Base-by-base conservation (phyloP, 2,888 invertebrate species). In the Eupithecia subumbrata region DNA sequence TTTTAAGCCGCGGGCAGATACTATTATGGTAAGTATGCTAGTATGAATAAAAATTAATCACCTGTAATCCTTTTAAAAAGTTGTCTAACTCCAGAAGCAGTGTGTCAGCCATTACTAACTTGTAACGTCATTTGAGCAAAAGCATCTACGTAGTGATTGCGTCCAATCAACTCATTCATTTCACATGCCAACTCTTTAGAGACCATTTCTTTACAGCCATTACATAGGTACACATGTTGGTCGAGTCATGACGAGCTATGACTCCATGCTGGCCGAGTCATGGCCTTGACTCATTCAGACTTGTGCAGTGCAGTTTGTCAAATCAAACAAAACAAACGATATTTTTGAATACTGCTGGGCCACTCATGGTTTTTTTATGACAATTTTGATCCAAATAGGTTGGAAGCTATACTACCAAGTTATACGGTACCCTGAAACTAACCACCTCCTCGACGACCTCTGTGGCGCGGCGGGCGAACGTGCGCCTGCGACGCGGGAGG, bases 61-160 rank as follows among this genome's bases (percentile, higher is more conserved):
- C 11, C 25, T 60, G 56, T 22, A 60, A 12, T 12, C 1, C 14
- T 25, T 22, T 25, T 12, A 8, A 60, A 56, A 22, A 12, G 72
- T 56, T 83, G 69, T 73, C 70, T 52, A 74, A 72, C 75, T 48
- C 56, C 68, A n/a, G 43, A 67, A 72, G 60, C 85, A 76, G 83
- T 87, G 80, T 84, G 86, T 84, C 80, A 60, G 22, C 22, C 25
- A 25, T 25, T 68, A 73, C 76, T 76, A 77, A 78, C 81, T 79
- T 80, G 80, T 76, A 78, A 75, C 79, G 81, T 85, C 56, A 56
- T 56, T 87, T 86, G 81, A 80, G 83, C 82, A 85, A 86, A 88
- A 87, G 85, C 84, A 83, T 85, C 84, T 82, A 82, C 82, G 79
- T 86, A 86, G 64, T 34, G 64, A 86, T 84, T 86, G 87, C 84